Conservation (phyloP, 35 echinoderm and acorn worm genomes). For the Patiria miniata region DNA sequence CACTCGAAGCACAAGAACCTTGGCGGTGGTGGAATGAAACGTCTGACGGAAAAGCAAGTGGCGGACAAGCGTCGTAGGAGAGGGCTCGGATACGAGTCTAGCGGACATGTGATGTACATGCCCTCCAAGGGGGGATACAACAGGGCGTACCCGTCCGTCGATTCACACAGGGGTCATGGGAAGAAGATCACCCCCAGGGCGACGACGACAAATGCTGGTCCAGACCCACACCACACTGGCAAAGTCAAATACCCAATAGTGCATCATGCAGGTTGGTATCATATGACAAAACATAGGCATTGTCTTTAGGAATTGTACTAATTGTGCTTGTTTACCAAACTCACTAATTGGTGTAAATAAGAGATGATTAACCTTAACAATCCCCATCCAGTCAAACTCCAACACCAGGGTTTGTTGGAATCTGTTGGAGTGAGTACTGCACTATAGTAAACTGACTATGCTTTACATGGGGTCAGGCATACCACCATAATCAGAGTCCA, state of each 20-base stretch:
- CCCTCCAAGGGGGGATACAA: background rate
- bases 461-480: no score
- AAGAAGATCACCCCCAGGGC: conserved; percentile 3
- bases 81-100: conserved; percentile 17
- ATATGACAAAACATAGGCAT: background rate
- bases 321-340: no score
- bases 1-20: conserved; percentile 2
- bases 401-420: no score
- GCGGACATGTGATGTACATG: background rate
- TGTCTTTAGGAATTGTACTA: no score
- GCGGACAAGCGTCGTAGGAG: conserved; percentile 22
- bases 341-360: no score
- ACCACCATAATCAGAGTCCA: no score
- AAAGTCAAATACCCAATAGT: conserved; percentile 56
- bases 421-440: no score
- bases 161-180: background rate
- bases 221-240: background rate
- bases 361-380: no score
- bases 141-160: background rate
- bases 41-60: conserved; percentile 22
- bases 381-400: no score
- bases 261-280: conserved; percentile 64
- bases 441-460: no score
- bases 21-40: background rate
- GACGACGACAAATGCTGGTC: background rate